These are phyloP conservation scores for Zaprionus ghesquierei DNA, from an alignment of 1,140 invertebrate species.

Conservation along the genomic window DNA sequence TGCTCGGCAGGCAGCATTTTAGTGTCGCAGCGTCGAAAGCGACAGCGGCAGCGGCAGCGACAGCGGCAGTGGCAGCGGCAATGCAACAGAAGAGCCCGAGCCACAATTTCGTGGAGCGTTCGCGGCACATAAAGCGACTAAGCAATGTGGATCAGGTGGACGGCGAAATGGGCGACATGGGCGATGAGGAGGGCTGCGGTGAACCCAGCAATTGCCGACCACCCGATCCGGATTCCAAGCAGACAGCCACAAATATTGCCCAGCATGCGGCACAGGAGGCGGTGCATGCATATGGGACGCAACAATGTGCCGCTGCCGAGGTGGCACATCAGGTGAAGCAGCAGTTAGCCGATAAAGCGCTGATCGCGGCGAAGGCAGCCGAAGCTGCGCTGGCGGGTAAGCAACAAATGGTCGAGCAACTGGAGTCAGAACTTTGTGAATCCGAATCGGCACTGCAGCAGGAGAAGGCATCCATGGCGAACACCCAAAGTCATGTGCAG, in stretches of 20 bases:
- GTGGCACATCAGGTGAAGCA: constrained; percentile 87
- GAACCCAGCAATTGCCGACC: background rate
- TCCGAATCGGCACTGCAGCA: constrained; percentile 86
- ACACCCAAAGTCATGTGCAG: constrained; percentile 84
- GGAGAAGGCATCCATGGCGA: constrained; percentile 84
- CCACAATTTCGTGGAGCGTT: background rate
- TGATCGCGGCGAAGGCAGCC: constrained; percentile 86
- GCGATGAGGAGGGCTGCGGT: background rate
- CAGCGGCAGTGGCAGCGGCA: background rate
- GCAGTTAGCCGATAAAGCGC: constrained; percentile 86
- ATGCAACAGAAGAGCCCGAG: background rate
- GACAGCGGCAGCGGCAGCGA: background rate
- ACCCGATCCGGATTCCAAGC: constrained; percentile 24
- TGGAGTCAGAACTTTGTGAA: constrained; percentile 85
- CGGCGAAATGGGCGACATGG: background rate
- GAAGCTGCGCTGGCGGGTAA: constrained; percentile 86
- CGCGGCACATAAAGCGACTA: background rate
- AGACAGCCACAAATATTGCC: constrained; percentile 85
- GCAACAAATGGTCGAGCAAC: constrained; percentile 85
- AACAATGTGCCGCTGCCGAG: constrained; percentile 86
- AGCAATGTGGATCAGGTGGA: background rate
- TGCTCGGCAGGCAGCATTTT: background rate
- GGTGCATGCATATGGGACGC: constrained; percentile 86
- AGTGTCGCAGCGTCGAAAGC: no score
- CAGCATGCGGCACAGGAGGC: constrained; percentile 87